Conservation (phyloP, 2,888 invertebrate genomes). For the Silvanus unidentatus region DNA sequence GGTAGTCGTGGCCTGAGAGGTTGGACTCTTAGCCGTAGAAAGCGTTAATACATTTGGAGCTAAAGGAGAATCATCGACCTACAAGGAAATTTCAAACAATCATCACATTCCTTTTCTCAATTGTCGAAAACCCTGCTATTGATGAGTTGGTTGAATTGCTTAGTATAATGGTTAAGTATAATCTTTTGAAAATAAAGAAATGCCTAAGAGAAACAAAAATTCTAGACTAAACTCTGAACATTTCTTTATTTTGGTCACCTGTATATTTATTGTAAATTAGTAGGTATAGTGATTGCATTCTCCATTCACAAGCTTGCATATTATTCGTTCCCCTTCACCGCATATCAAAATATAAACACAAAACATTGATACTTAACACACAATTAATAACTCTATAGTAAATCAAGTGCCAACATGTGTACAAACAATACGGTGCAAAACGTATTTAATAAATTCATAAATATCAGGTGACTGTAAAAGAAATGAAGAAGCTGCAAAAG, state of each 20-base stretch:
- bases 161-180: neutral
- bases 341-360: neutral
- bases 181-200: conserved; percentile 4
- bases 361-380: neutral
- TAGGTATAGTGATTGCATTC: neutral
- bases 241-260: conserved; percentile 2
- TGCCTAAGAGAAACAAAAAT: too few relatives aligned
- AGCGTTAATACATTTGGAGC: conserved; percentile 37
- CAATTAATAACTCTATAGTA: neutral
- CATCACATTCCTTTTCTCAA: too few relatives aligned
- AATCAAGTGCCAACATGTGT: conserved; percentile 7
- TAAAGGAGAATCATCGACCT: conserved; percentile 14
- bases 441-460: conserved; percentile 6
- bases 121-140: neutral
- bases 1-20: too few relatives aligned
- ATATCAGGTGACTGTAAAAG: conserved; percentile 24
- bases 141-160: neutral
- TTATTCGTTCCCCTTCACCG: too few relatives aligned
- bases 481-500: conserved; percentile 27
- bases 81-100: too few relatives aligned
- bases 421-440: conserved; percentile 17
- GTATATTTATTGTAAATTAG: neutral
- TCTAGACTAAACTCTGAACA: too few relatives aligned
- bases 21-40: neutral
- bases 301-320: too few relatives aligned